phyloP scores from a whole-genome alignment of 37 sponge, comb jelly and placozoan genomes.

The Beroe ovata region DNA sequence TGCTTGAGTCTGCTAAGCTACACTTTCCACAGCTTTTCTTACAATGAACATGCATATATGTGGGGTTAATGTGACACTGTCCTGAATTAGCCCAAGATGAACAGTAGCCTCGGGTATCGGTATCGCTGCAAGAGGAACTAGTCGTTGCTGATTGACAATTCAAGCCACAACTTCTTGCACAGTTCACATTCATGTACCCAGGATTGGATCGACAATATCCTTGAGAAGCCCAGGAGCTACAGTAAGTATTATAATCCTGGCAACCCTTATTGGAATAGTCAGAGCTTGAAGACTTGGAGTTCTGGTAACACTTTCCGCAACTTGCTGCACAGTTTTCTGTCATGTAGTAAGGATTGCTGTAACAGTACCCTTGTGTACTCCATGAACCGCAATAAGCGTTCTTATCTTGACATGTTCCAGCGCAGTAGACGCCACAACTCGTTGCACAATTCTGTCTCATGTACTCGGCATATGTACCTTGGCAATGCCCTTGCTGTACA shows the following conservation, averaged over 20 bases:
- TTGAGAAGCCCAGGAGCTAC: background rate
- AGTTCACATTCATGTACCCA: background rate
- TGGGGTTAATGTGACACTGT: background rate
- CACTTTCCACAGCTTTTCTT: background rate
- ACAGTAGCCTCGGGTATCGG: background rate
- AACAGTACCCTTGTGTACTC: background rate
- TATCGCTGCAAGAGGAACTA: background rate
- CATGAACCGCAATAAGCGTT: background rate
- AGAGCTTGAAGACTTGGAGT: background rate
- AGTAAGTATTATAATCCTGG: slow-evolving; percentile 22
- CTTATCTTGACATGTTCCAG: slow-evolving; percentile 29
- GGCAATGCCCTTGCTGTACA: background rate
- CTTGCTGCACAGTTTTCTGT: background rate
- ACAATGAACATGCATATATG: slow-evolving; percentile 15
- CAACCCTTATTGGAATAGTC: background rate
- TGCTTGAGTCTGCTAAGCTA: background rate
- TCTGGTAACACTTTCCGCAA: background rate
- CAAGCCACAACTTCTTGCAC: slow-evolving; percentile 1
- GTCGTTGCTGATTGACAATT: background rate
- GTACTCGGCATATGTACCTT: background rate
- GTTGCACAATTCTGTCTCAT: slow-evolving; percentile 5
- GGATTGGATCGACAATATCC: slow-evolving; percentile 18
- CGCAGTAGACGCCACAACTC: background rate
- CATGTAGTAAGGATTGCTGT: slow-evolving; percentile 47
- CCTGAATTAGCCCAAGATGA: background rate